These are phyloP conservation scores for Hippolais icterina DNA, from an alignment of 2,113 vertebrate species.

Conservation along the genomic window DNA sequence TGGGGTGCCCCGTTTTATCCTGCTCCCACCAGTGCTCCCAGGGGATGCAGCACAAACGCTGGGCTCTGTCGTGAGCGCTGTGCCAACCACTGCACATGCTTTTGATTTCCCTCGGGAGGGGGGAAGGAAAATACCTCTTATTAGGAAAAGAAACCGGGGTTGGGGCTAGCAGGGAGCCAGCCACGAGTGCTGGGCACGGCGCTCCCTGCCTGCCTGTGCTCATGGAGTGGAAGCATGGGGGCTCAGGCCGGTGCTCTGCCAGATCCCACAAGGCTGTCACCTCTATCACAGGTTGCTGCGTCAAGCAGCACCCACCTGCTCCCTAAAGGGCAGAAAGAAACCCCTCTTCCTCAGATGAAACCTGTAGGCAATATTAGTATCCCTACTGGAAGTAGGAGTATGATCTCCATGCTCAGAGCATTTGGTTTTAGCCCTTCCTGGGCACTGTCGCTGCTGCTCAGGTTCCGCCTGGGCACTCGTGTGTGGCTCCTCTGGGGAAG, in stretches of 20 bases:
- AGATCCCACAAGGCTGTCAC: fast-evolving
- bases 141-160: background rate
- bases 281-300: background rate
- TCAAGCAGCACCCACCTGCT: background rate
- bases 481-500: background rate
- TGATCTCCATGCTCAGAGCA: background rate
- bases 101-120: background rate
- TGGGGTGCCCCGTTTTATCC: background rate
- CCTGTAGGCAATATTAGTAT: background rate
- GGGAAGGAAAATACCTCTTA: background rate
- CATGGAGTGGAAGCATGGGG: background rate
- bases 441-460: fast-evolving
- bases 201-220: background rate
- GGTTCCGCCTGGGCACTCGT: background rate
- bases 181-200: fast-evolving
- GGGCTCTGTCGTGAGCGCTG: background rate
- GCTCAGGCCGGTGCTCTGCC: fast-evolving
- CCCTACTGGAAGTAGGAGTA: background rate
- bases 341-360: background rate
- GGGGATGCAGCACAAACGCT: background rate
- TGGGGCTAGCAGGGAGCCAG: background rate
- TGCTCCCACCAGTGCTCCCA: background rate
- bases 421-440: fast-evolving
- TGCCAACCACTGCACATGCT: background rate
- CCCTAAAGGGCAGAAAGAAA: background rate